phyloP scores from a whole-genome alignment of 2,888 invertebrate genomes.

The Hipparchia sbordonii region DNA sequence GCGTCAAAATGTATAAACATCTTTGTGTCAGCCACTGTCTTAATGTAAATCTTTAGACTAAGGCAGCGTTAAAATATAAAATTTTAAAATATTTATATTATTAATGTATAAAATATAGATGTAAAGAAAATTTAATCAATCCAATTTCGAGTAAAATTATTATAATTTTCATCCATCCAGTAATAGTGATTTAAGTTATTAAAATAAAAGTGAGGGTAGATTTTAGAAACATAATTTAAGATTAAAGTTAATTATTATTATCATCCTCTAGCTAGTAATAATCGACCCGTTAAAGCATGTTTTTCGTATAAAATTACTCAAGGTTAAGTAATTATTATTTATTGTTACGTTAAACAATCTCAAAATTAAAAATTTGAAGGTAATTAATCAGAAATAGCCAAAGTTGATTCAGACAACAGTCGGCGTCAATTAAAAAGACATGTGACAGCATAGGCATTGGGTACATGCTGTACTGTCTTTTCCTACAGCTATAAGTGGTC shows the following conservation, averaged over 20 bases:
- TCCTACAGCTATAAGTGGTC: too few relatives aligned
- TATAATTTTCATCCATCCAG: constrained; percentile 15
- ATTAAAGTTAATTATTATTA: background rate
- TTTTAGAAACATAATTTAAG: constrained; percentile 6
- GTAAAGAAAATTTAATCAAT: constrained; percentile 28
- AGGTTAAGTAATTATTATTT: background rate
- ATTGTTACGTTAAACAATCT: background rate
- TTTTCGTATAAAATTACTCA: background rate
- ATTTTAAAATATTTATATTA: constrained; percentile 37
- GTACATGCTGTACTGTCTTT: too few relatives aligned
- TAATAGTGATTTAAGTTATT: constrained; percentile 7
- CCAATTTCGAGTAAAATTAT: constrained; percentile 2
- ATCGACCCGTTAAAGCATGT: background rate
- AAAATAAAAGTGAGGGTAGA: constrained; percentile 14
- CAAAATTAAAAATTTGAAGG: background rate
- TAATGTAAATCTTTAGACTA: background rate
- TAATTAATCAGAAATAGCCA: background rate
- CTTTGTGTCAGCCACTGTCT: background rate
- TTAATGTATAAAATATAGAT: constrained; percentile 26
- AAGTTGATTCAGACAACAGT: too few relatives aligned
- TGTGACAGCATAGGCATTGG: too few relatives aligned
- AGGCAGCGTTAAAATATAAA: constrained; percentile 20
- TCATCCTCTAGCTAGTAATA: background rate
- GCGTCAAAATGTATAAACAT: background rate
- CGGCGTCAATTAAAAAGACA: too few relatives aligned